phyloP scores from a whole-genome alignment of 2,888 invertebrate species.

The Patella caerulea region DNA sequence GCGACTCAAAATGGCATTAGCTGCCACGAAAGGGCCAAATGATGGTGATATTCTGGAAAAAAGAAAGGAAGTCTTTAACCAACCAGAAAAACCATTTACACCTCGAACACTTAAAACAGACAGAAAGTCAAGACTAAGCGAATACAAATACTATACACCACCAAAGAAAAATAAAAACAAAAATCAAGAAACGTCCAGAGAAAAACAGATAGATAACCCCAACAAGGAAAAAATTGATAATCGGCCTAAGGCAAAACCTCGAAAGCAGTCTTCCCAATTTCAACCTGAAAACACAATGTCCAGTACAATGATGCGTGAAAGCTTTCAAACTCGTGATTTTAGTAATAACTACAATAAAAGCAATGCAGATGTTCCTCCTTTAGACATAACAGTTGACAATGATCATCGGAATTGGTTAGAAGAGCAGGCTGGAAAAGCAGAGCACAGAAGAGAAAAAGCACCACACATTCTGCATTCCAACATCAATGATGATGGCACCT shows the following conservation, averaged over 20 bases:
- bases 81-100: slow-evolving; percentile 66
- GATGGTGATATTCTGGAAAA: slow-evolving; percentile 65
- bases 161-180: slow-evolving; percentile 47
- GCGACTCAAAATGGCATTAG: slow-evolving; percentile 29
- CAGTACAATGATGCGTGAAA: slow-evolving; percentile 60
- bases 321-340: slow-evolving; percentile 64
- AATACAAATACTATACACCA: slow-evolving; percentile 67
- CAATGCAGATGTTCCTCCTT: slow-evolving; percentile 57
- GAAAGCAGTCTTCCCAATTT: slow-evolving; percentile 25
- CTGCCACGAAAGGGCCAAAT: slow-evolving; percentile 46
- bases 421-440: slow-evolving; percentile 62
- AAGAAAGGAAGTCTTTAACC: slow-evolving; percentile 64
- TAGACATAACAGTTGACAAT: slow-evolving; percentile 68
- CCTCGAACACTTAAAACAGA: slow-evolving; percentile 67
- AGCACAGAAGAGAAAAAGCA: slow-evolving; percentile 19
- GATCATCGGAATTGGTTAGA: slow-evolving; percentile 68
- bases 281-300: slow-evolving; percentile 36
- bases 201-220: slow-evolving; percentile 17
- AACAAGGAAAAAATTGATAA: slow-evolving; percentile 36
- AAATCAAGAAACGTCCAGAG: slow-evolving; percentile 19
- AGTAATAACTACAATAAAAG: slow-evolving; percentile 36
- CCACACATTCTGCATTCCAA: no score
- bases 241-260: slow-evolving; percentile 28
- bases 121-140: slow-evolving; percentile 59
- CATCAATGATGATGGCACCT: no score